Evolutionary conservation across 1,140 invertebrate species (phyloP).

Genomic region (Drosophila carrolli): DNA sequence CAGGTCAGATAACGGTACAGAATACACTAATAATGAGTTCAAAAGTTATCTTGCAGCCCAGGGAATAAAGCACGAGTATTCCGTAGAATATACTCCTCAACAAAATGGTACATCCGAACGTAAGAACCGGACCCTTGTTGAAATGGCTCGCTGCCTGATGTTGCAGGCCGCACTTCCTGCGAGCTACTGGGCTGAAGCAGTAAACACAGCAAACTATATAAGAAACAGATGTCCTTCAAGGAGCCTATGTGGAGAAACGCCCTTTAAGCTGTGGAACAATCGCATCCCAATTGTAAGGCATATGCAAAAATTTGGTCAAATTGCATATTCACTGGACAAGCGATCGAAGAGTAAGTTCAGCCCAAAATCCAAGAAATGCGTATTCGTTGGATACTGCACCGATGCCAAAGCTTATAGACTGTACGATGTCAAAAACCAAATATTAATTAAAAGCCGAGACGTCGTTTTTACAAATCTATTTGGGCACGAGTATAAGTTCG

Average conservation of each 20-base stretch:
- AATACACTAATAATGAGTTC: constrained; percentile 8
- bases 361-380: constrained; percentile 63
- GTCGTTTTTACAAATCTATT: constrained; percentile 4
- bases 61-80: constrained; percentile 1
- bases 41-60: constrained; percentile 9
- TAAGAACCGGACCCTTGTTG: constrained; percentile 15
- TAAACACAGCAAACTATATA: constrained; percentile 33
- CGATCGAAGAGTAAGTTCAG: constrained; percentile 40
- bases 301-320: constrained; percentile 5
- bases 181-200: constrained; percentile 38
- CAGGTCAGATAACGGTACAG: constrained; percentile 4
- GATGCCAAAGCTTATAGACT: constrained; percentile 68
- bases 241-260: constrained; percentile 44
- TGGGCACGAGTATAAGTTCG: constrained; percentile 5
- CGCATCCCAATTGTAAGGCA: constrained; percentile 10
- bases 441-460: constrained; percentile 2
- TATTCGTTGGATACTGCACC: constrained; percentile 82
- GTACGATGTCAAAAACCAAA: constrained; percentile 8
- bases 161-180: constrained; percentile 19
- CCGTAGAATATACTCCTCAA: constrained; percentile 17
- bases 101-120: constrained; percentile 15
- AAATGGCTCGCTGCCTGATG: constrained; percentile 50
- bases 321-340: constrained; percentile 14
- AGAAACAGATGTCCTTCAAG: constrained; percentile 66
- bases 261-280: neutral